Evolutionary conservation across 2,797 vertebrate genomes (phyloP), one percentile per base, ranked within the genome.

Genomic region (Remorina albescens): DNA sequence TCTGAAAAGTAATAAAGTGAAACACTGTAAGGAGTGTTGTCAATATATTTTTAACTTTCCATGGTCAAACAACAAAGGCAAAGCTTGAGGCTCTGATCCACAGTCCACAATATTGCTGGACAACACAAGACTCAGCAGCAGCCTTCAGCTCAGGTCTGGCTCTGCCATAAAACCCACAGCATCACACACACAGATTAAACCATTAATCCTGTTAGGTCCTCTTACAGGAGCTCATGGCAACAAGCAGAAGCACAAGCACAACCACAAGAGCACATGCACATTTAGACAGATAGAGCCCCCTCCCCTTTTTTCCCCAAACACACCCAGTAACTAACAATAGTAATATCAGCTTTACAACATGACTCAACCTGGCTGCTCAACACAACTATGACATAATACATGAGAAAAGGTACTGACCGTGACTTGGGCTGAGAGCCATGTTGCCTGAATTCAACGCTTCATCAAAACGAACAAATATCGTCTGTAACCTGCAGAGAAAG

Each of bases 401-500:
- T 58, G 47, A 76, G 51, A 79, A 74, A 77, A 63, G 41, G 41
- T 19, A 94, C 96, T 97, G 91, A 99, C 98, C 97, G 91, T 94
- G 95, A 92, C 93, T 77, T 28, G 91, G 92, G 92, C 95, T 98
- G 89, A 97, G 95, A 93, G 96, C 96, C 97, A 97, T 97, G 91
- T 94, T 95, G 71, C 97, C 96, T 54, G 96, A 96, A 92, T 95
- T 96, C 92, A 95, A 93, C 70, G 96, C 95, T 94, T 99, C 97
- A 96, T 99, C 97, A 95, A 99, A 99, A 93, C 96, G 98, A 80
- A 94, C 66, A 81, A 97, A 95, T 90, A 99, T 96, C 37, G 94
- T 93, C 93, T 99, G 96, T 90, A 99, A 96, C 90, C 98, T 99
- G 88, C 50, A 81, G 91, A 88, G 36, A 90, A 18, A 73, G 36